Percentiles rank a stretch among this genome's conserved stretches.
Conservation (phyloP, 2,797 vertebrate species). For the Acanthis flammea region DNA sequence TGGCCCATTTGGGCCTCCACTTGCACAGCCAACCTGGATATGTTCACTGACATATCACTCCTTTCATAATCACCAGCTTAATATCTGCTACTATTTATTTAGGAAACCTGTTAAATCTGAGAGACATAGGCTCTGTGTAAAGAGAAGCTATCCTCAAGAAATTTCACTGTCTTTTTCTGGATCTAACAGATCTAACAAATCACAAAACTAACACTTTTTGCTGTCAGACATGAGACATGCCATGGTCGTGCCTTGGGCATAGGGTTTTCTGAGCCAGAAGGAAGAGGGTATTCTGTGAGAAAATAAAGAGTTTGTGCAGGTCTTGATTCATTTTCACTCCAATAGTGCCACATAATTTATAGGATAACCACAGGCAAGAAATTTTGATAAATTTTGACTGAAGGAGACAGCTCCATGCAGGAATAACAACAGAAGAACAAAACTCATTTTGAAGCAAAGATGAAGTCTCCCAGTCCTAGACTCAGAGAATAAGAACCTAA, state of each 20-base stretch:
- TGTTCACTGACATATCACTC: neutral
- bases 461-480: neutral
- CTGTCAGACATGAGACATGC: neutral
- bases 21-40: neutral
- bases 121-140: neutral
- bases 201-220: neutral
- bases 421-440: neutral
- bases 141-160: neutral
- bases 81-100: neutral
- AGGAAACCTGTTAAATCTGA: neutral
- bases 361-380: neutral
- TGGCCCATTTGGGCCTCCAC: constrained; percentile 17
- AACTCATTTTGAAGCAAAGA: neutral
- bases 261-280: neutral
- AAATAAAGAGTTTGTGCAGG: neutral
- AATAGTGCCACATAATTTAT: neutral
- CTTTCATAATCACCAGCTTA: neutral
- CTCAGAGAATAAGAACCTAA: neutral
- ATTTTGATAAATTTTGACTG: neutral
- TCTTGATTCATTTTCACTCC: constrained; percentile 3
- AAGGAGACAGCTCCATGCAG: neutral
- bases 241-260: neutral
- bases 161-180: neutral
- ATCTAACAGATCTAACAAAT: neutral
- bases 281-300: neutral